phyloP scores from a whole-genome alignment of 2,888 invertebrate species.

The Lysandra bellargus region DNA sequence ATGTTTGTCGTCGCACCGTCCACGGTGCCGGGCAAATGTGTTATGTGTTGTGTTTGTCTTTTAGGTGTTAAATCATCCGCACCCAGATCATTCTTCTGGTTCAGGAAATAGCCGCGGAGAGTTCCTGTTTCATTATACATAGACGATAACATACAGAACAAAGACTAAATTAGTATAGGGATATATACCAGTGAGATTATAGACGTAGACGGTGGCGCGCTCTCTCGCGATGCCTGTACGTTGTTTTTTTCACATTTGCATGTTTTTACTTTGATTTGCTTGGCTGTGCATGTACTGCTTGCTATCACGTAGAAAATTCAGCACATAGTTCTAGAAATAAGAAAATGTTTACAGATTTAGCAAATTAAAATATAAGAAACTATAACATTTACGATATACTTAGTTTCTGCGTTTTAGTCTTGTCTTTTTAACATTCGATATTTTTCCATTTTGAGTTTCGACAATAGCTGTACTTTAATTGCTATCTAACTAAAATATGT shows the following conservation, averaged over 20 bases:
- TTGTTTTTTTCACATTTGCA: constrained; percentile 63
- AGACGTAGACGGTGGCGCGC: constrained; percentile 74
- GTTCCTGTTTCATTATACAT: constrained; percentile 75
- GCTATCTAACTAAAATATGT: neutral
- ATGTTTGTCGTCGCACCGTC: constrained; percentile 23
- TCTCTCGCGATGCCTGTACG: constrained; percentile 73
- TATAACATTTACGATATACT: neutral
- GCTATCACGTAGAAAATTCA: constrained; percentile 30
- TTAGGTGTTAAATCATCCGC: constrained; percentile 80
- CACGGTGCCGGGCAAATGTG: constrained; percentile 59
- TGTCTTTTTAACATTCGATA: no score
- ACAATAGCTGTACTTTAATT: neutral
- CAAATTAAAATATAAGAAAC: neutral
- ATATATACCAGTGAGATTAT: constrained; percentile 80
- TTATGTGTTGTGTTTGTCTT: constrained; percentile 73
- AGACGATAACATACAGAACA: constrained; percentile 71
- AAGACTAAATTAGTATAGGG: constrained; percentile 79
- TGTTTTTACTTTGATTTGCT: constrained; percentile 47
- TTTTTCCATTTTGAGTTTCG: neutral
- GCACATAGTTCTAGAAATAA: neutral
- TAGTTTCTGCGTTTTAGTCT: no score
- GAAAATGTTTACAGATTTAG: constrained; percentile 1
- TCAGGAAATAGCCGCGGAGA: constrained; percentile 76
- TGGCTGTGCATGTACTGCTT: constrained; percentile 40
- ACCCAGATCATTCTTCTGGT: constrained; percentile 80